Conservation (phyloP, 1,140 invertebrate species). For the Mycetomoellerius zeteki region DNA sequence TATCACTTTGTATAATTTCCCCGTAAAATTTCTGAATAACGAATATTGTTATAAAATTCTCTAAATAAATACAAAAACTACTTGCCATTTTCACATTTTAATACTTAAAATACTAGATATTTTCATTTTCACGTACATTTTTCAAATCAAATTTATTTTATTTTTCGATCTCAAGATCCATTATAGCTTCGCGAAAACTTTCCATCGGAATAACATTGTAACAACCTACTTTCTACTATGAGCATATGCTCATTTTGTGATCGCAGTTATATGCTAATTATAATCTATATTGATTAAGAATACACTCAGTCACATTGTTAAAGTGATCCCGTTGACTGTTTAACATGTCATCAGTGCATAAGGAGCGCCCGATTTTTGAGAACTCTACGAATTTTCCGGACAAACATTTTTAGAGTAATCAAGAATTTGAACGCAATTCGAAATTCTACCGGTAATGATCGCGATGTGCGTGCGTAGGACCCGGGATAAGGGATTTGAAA, state of each 20-base stretch:
- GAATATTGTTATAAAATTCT: slow-evolving; percentile 1
- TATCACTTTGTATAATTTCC: background rate
- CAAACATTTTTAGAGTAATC: background rate
- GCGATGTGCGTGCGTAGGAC: background rate
- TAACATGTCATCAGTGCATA: background rate
- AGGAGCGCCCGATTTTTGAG: background rate
- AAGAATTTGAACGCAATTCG: background rate
- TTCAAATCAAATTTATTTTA: slow-evolving; percentile 4
- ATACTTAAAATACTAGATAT: background rate
- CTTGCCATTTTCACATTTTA: background rate
- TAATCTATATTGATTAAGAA: slow-evolving; percentile 9
- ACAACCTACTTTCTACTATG: background rate
- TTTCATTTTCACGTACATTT: background rate
- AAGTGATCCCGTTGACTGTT: background rate
- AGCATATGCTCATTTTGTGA: background rate
- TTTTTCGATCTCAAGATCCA: background rate
- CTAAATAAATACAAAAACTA: background rate
- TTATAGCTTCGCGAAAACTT: background rate
- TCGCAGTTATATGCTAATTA: background rate
- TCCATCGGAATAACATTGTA: background rate
- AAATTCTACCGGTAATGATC: background rate
- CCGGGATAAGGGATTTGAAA: slow-evolving; percentile 24
- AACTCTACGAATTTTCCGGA: background rate
- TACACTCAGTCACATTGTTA: slow-evolving; percentile 1
- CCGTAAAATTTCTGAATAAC: background rate